phyloP scores from a whole-genome alignment of 2,888 invertebrate genomes.

The Standfussiana lucernea region DNA sequence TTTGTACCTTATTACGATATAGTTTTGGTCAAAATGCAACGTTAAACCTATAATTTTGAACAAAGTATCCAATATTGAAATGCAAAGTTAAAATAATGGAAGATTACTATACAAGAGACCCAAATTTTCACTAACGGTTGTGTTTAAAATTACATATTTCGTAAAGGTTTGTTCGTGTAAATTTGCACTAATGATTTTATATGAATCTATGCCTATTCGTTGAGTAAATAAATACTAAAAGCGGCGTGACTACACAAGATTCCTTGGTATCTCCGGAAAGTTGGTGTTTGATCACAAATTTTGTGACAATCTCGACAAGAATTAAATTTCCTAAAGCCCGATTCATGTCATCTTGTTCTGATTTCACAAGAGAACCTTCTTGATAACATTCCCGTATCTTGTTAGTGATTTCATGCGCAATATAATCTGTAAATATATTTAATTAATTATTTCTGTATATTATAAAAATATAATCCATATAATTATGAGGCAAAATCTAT shows the following conservation, averaged over 20 bases:
- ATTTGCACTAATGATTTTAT: conserved; percentile 14
- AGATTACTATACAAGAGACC: background rate
- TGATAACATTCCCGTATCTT: conserved; percentile 41
- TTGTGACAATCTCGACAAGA: background rate
- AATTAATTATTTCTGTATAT: background rate
- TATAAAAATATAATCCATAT: conserved; percentile 39
- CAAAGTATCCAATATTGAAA: conserved; percentile 35
- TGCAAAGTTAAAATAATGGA: conserved; percentile 27
- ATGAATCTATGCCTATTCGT: conserved; percentile 37
- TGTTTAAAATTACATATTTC: conserved; percentile 3
- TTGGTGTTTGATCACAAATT: background rate
- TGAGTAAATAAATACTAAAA: conserved; percentile 24
- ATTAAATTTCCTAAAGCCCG: background rate
- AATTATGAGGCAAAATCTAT: conserved; percentile 16
- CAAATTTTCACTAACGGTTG: background rate
- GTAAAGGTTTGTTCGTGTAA: conserved; percentile 38
- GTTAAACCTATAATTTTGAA: conserved; percentile 19
- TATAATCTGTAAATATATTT: conserved; percentile 52
- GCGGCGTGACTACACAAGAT: conserved; percentile 12
- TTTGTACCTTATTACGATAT: conserved; percentile 3
- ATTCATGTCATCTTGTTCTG: conserved; percentile 9
- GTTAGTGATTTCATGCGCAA: conserved; percentile 50
- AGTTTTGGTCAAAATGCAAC: conserved; percentile 34
- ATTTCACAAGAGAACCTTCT: conserved; percentile 24
- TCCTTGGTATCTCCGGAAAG: background rate